These are phyloP conservation scores for Colletes collaris DNA, from an alignment of 2,888 invertebrate species.

Conservation along the genomic window DNA sequence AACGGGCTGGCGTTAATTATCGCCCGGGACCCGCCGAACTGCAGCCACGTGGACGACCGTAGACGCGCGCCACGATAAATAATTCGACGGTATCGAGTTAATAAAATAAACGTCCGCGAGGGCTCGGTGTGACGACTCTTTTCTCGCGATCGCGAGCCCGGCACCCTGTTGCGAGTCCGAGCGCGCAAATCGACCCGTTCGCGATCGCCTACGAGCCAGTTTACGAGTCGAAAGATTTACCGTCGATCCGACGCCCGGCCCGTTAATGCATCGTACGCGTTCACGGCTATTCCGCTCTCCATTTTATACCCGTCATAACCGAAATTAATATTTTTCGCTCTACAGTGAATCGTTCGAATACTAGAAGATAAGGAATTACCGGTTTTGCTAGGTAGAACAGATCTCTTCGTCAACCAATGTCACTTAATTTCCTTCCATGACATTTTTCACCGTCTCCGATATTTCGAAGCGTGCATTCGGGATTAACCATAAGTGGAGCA, in stretches of 20 bases:
- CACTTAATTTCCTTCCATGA: no score
- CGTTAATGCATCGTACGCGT: neutral
- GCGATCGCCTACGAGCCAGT: conserved; percentile 52
- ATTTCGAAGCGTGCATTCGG: no score
- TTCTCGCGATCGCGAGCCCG: conserved; percentile 13
- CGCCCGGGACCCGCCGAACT: neutral
- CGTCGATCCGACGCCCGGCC: neutral
- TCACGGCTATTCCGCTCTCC: neutral
- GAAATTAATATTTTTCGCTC: no score
- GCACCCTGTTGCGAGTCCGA: conserved; percentile 37
- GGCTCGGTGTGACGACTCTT: conserved; percentile 34
- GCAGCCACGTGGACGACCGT: conserved; percentile 15
- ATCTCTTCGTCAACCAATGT: no score
- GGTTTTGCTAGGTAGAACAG: no score
- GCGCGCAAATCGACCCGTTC: conserved; percentile 18
- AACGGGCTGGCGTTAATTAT: conserved; percentile 43
- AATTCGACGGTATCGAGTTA: conserved; percentile 50
- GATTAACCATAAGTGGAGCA: no score
- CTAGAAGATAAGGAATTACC: no score
- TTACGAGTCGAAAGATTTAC: conserved; percentile 76
- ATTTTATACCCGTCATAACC: no score
- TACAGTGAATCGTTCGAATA: no score
- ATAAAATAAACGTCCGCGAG: conserved; percentile 54
- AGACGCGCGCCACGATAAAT: conserved; percentile 35
- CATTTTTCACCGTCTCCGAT: no score